phyloP scores from a whole-genome alignment of 2,888 invertebrate genomes.

The Tortricodes alternella region DNA sequence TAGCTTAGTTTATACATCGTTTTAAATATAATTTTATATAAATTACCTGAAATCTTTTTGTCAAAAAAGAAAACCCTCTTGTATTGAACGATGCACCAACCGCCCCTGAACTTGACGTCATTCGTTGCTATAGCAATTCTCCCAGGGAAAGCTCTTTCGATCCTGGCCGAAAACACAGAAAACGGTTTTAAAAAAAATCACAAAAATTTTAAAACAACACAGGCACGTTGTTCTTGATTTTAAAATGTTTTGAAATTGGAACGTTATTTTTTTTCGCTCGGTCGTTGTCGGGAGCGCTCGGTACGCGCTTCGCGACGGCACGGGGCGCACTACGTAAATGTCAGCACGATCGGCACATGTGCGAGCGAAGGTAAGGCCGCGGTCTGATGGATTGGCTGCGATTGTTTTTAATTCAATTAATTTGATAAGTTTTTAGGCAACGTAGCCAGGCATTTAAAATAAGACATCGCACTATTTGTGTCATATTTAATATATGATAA shows the following conservation, averaged over 20 bases:
- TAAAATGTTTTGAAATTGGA: slow-evolving; percentile 36
- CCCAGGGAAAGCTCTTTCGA: slow-evolving; percentile 58
- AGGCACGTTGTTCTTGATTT: slow-evolving; percentile 50
- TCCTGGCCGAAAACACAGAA: slow-evolving; percentile 46
- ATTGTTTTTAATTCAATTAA: slow-evolving; percentile 26
- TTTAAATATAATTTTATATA: not conserved
- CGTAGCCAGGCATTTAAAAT: too few species aligned
- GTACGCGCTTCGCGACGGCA: slow-evolving; percentile 65
- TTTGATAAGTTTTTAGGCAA: not conserved
- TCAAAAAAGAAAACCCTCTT: slow-evolving; percentile 19
- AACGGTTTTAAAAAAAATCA: slow-evolving; percentile 41
- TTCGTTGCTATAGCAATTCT: slow-evolving; percentile 73
- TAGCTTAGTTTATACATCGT: not conserved
- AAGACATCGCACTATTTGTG: too few species aligned
- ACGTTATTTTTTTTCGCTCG: slow-evolving; percentile 30
- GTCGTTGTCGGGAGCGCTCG: slow-evolving; percentile 39
- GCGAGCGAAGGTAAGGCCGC: slow-evolving; percentile 63
- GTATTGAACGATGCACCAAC: slow-evolving; percentile 79
- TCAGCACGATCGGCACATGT: slow-evolving; percentile 79
- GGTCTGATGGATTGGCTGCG: slow-evolving; percentile 55
- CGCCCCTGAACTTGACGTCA: slow-evolving; percentile 80
- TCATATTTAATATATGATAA: too few species aligned
- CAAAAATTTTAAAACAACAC: slow-evolving; percentile 37
- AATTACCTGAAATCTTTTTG: slow-evolving; percentile 22
- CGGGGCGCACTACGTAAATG: slow-evolving; percentile 80